Conservation (phyloP, 2,888 invertebrate species). For the Hypena proboscidalis region DNA sequence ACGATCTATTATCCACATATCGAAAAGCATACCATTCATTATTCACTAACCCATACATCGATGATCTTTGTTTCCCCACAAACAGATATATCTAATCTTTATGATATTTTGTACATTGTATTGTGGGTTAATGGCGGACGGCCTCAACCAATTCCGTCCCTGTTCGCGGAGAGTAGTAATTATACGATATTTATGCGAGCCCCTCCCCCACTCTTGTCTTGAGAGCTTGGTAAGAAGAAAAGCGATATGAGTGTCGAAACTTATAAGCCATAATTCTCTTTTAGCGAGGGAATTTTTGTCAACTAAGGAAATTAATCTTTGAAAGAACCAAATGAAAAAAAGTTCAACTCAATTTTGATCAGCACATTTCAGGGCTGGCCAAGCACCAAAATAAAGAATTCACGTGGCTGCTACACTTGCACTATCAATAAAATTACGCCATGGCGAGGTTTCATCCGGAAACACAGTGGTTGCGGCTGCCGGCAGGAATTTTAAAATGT, state of each 20-base stretch:
- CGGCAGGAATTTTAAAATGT: slow-evolving; percentile 23
- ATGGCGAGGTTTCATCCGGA: slow-evolving; percentile 14
- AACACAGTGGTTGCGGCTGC: slow-evolving; percentile 16
- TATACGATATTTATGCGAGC: slow-evolving; percentile 71
- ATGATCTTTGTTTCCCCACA: slow-evolving; percentile 2
- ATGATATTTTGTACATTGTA: slow-evolving; percentile 11
- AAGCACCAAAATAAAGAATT: slow-evolving; percentile 27
- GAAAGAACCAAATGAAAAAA: slow-evolving; percentile 23
- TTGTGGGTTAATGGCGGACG: slow-evolving; percentile 5
- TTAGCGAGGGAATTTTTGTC: slow-evolving; percentile 33
- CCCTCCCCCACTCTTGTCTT: slow-evolving; percentile 53
- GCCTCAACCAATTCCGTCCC: slow-evolving; percentile 43
- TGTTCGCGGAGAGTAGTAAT: slow-evolving; percentile 61
- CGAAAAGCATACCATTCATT: slow-evolving; percentile 1
- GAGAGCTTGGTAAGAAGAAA: slow-evolving; percentile 53
- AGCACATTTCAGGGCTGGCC: slow-evolving; percentile 15
- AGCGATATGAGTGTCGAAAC: slow-evolving; percentile 58
- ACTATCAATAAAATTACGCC: slow-evolving; percentile 32
- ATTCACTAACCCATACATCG: not conserved
- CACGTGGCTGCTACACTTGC: slow-evolving; percentile 18
- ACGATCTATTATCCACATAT: slow-evolving; percentile 1
- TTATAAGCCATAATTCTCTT: slow-evolving; percentile 44
- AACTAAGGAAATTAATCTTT: slow-evolving; percentile 34
- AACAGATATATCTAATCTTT: slow-evolving; percentile 10
- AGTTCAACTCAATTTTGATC: slow-evolving; percentile 31